Evolutionary conservation across 2,113 vertebrate genomes (phyloP), one percentile per base, ranked within the genome.

Genomic region (Aldabrachelys gigantea): DNA sequence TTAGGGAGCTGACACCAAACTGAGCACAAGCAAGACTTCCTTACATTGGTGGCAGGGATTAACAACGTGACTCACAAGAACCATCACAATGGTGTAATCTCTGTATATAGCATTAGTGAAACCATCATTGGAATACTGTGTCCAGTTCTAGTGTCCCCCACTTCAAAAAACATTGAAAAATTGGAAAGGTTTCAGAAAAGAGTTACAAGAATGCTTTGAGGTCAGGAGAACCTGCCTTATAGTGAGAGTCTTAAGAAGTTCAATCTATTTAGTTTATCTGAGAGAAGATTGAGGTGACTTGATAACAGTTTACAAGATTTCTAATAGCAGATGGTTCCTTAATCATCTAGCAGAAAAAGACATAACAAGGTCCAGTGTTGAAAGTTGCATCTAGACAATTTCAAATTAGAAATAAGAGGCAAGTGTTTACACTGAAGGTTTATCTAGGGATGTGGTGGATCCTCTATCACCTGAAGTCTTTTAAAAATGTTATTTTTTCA

Each of bases 141-240:
- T 3, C 76, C 82, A 14, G 8, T 49, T 17, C 12, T 86, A 56
- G 25, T 31, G 75, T 54, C 50, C 29, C 57, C 4, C 27, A 2
- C 4, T 52, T 47, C 41, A 54, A 69, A 19, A 65, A 93, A 89
- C 3, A 0, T 5, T 35, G 17, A 24, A 53, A 54, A 52, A 44
- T 5, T 3, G 5, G 57, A 14, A 13, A 27, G 49, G 7, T 5
- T 11, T 90, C 84, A 82, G 31, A 87, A 85, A 91, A 72, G 5
- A 89, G 2, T 3, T 10, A 27, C 1, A 4, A 65, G 80, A 13
- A 54, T 25, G 29, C 1, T 47, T 2, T 9, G 5, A 4, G 1
- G 14, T 84, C 82, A 50, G 14, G 54, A 49, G 84, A 80, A 13
- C 6, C 89, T 41, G 12, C 29, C 88, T 8, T 29, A 4, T 53